Conservation (phyloP, 2,888 invertebrate genomes). For the Carpatolechia fugitivella region DNA sequence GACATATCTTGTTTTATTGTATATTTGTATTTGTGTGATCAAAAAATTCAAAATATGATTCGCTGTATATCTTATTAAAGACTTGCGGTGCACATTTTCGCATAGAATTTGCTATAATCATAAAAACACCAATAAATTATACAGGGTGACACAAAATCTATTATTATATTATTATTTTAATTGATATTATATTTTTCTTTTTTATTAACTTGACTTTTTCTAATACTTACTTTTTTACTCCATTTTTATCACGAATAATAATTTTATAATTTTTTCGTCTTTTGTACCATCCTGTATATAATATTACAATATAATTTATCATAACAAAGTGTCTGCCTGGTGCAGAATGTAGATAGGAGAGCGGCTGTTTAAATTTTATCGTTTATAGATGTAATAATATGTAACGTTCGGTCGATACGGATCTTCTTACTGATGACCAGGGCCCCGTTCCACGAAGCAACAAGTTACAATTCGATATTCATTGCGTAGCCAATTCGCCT, state of each 20-base stretch:
- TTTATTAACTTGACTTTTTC: too few relatives aligned
- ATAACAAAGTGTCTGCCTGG: constrained; percentile 28
- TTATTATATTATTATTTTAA: neutral
- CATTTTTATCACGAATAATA: too few relatives aligned
- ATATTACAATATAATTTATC: neutral
- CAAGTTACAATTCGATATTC: too few relatives aligned
- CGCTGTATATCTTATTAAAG: neutral
- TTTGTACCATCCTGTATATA: neutral
- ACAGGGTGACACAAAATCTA: neutral
- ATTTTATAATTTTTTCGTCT: neutral
- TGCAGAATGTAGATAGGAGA: constrained; percentile 35
- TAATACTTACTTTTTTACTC: too few relatives aligned
- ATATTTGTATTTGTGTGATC: neutral
- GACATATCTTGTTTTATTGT: too few relatives aligned
- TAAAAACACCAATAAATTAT: constrained; percentile 12
- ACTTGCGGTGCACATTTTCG: constrained; percentile 15
- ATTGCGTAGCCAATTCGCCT: too few relatives aligned
- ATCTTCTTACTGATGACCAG: neutral
- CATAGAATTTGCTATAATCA: constrained; percentile 15
- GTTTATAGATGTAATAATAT: constrained; percentile 16
- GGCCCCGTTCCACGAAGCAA: too few relatives aligned
- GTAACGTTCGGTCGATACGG: neutral
- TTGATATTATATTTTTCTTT: too few relatives aligned
- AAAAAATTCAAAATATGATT: constrained; percentile 4
- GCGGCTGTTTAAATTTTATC: constrained; percentile 28